Evolutionary conservation across 2,113 vertebrate genomes (phyloP), one percentile per base, ranked within the genome.

Genomic region (Salvelinus sp.): DNA sequence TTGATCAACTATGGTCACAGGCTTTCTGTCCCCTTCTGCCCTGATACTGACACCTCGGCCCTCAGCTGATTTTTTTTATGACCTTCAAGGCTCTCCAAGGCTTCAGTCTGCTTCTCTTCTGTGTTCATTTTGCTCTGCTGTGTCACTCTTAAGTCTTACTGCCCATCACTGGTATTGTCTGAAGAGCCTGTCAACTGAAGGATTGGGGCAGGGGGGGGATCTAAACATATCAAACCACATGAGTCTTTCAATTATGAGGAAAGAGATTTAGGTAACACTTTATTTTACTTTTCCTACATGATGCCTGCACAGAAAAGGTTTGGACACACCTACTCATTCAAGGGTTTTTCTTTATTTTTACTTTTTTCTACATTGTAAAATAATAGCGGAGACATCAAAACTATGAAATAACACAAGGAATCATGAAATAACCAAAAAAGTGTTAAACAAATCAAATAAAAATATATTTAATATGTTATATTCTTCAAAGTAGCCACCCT

Each of bases 1-100:
- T 67, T 57, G 33, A 82, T 76, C 62, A 75, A 79, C 73, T 4
- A 78, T 3, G 67, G 58, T 69, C 74, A 63, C 72, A 79, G 74
- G 74, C 70, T 60, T 80, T 75, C 70, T 79, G 72, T 76, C 75
- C 48, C 33, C 74, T 23, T 30, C 76, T 75, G 18, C 71, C 10
- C 72, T 76, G 23, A 78, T 72, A 79, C 69, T 28, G 27, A 38
- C 54, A 57, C 54, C 63, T 79, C 63, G 79, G 30, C 22, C 38
- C 74, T 50, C 68, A 76, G 16, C 72, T 71, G 16, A 3, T 5
- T 78, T 74, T 75, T 72, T 44, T 58, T 77, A 25, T 74, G 69
- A 16, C 74, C 57, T 82, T 70, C 68, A 66, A 57, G 66, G 76
- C 62, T 65, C 30, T 74, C 47, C 48, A 64, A 64, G 48, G 23